Evolutionary conservation across 2,888 invertebrate species (phyloP), one percentile per base, ranked within the genome.

Genomic region (Scrobipalpa costella): DNA sequence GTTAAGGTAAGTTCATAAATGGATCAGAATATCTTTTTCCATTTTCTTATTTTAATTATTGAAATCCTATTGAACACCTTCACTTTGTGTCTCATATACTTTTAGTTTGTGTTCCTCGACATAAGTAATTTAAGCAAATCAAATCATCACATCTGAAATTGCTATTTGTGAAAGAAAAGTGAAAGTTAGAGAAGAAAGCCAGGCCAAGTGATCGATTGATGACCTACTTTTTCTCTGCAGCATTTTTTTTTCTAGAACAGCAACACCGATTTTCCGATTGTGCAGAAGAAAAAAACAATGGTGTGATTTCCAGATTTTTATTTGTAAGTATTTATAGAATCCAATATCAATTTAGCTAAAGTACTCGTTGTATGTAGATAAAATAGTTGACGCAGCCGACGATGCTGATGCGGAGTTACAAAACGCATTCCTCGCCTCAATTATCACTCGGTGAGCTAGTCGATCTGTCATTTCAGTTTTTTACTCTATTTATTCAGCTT

Each of bases 301-400:
- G 92, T 91, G 92, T 91, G 88, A 91, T 89, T 66, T 91, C 89
- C 89, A 90, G 90, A 90, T 87, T 92, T 90, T 91, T 90, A 90
- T 91, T 90, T 91, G 91, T 91, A 90, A 92, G 92, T 92, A 91
- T 90, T 90, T 87, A 88, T 90, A 90, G 91, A 90, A 87, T 88
- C 80, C 78, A 80, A 81, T 86, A 85, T 81, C 83, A 85, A 84
- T 87, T 83, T 80, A 79, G 78, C 77, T 78, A 78, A 86, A 81
- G 78, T 81, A 84, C 81, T 77, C 76, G 78, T 81, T 76, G 73
- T 73, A 77, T 78, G 79, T 78, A 76, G 73, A 81, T 80, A 74
- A 80, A 80, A 82, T 74, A 68, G 73, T 80, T 77, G 70, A 77
- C 72, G 73, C 73, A 71, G 71, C 73, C 68, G 67, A 78, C 69